phyloP scores from a whole-genome alignment of 2,797 vertebrate genomes.

The Neopelma chrysocephalum region DNA sequence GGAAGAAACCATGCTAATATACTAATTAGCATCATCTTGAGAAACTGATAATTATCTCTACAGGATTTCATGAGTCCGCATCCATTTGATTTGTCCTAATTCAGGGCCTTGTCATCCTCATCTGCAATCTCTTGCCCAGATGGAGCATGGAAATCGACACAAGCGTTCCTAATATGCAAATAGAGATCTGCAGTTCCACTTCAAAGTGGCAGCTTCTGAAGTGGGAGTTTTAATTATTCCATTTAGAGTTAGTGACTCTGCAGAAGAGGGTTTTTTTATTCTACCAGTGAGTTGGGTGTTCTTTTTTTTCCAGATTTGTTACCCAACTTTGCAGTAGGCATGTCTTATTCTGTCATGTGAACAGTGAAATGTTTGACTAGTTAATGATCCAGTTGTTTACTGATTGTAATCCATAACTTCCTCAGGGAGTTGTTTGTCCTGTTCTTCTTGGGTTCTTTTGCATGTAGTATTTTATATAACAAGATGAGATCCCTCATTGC shows the following conservation, averaged over 20 bases:
- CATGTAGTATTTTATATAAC: not conserved
- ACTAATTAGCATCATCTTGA: slow-evolving; percentile 38
- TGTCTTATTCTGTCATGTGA: not conserved
- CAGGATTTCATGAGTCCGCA: slow-evolving; percentile 35
- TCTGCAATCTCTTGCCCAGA: slow-evolving; percentile 41
- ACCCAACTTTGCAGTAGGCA: not conserved
- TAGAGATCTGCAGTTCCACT: slow-evolving; percentile 46
- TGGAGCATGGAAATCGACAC: slow-evolving; percentile 31
- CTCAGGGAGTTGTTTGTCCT: slow-evolving; percentile 11
- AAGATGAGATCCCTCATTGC: not conserved
- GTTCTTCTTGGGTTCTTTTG: slow-evolving; percentile 31
- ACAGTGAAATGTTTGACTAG: not conserved
- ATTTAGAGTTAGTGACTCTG: slow-evolving; percentile 49
- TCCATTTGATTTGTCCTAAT: slow-evolving; percentile 54
- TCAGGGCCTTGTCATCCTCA: slow-evolving; percentile 36
- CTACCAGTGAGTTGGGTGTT: not conserved
- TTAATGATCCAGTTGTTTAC: slow-evolving; percentile 37
- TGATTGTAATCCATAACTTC: slow-evolving; percentile 31
- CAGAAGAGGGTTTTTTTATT: not conserved
- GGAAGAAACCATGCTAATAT: slow-evolving; percentile 26
- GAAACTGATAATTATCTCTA: slow-evolving; percentile 55
- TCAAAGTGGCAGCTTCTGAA: slow-evolving; percentile 51
- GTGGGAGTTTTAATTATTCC: slow-evolving; percentile 55
- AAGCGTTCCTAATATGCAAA: slow-evolving; percentile 35
- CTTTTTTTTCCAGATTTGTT: not conserved